These are phyloP conservation scores for Dolichopus griseipennis DNA, from an alignment of 2,888 invertebrate genomes.

Conservation along the genomic window DNA sequence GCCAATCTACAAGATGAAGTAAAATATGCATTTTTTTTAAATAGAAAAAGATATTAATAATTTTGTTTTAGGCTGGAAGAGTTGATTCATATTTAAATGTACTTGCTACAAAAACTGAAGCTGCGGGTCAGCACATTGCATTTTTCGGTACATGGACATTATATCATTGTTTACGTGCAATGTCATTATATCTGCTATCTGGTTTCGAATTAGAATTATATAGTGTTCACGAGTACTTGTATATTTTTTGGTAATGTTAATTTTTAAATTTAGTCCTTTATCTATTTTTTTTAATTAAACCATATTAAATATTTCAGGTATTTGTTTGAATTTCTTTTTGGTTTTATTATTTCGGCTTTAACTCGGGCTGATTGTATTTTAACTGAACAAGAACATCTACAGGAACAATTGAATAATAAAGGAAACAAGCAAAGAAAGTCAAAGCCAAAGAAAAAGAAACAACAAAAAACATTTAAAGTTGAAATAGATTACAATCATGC, in stretches of 20 bases:
- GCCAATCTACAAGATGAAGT: slow-evolving; percentile 88
- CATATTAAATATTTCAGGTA: slow-evolving; percentile 55
- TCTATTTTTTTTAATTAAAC: no score
- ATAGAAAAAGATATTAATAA: neutral
- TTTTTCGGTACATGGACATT: slow-evolving; percentile 93
- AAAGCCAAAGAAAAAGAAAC: slow-evolving; percentile 45
- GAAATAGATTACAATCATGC: slow-evolving; percentile 87
- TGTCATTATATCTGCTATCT: slow-evolving; percentile 87
- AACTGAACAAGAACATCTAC: slow-evolving; percentile 61
- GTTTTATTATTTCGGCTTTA: slow-evolving; percentile 85
- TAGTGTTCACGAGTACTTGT: slow-evolving; percentile 91
- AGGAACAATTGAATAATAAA: slow-evolving; percentile 39
- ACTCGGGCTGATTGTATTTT: slow-evolving; percentile 80
- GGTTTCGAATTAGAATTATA: slow-evolving; percentile 94
- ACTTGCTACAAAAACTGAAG: slow-evolving; percentile 52
- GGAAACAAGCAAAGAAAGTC: slow-evolving; percentile 38
- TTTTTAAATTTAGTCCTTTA: neutral
- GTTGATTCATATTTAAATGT: slow-evolving; percentile 77
- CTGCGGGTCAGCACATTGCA: slow-evolving; percentile 63
- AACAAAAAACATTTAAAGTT: slow-evolving; percentile 66
- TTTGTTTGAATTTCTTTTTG: slow-evolving; percentile 87
- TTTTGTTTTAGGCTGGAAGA: slow-evolving; percentile 62
- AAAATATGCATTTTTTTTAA: slow-evolving; percentile 19
- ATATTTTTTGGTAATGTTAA: slow-evolving; percentile 76
- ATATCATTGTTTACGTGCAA: slow-evolving; percentile 83